Evolutionary conservation across 2,113 vertebrate genomes (phyloP).

Genomic region (Fregata magnificens): DNA sequence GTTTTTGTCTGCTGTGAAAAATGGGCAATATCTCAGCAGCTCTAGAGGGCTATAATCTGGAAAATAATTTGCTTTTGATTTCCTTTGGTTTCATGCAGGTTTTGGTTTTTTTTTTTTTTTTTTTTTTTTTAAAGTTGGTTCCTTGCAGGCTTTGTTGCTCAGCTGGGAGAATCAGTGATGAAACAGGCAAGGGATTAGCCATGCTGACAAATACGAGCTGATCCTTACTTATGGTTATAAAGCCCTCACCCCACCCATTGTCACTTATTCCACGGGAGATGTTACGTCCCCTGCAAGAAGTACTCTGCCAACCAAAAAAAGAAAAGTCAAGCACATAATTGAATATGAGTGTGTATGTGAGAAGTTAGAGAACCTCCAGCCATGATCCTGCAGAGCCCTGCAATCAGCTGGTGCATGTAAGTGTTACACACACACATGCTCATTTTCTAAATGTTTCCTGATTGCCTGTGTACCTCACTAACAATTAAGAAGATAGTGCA

Average conservation of each 20-base stretch:
- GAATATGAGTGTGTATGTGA: not conserved
- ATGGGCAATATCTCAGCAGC: slow-evolving; percentile 88
- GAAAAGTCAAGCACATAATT: not conserved
- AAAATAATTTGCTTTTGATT: slow-evolving; percentile 85
- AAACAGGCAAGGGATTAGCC: slow-evolving; percentile 25
- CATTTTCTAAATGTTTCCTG: not conserved
- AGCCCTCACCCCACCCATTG: not conserved
- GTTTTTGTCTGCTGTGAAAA: slow-evolving; percentile 99
- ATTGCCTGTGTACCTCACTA: not conserved
- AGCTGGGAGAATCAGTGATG: slow-evolving; percentile 8
- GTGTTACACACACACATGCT: not conserved
- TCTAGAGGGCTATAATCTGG: slow-evolving; percentile 74
- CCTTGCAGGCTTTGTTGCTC: slow-evolving; percentile 42
- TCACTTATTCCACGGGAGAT: not conserved
- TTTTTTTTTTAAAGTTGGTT: not conserved
- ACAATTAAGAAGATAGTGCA: not conserved
- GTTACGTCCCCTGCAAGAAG: not conserved
- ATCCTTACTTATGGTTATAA: slow-evolving; percentile 9
- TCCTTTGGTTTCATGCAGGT: slow-evolving; percentile 48
- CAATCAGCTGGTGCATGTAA: not conserved
- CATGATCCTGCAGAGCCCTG: not conserved
- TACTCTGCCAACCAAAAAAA: not conserved
- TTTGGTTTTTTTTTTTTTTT: not conserved
- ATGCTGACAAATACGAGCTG: not conserved
- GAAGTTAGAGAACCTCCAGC: not conserved